Evolutionary conservation across 2,113 vertebrate genomes (phyloP).

Genomic region (Strigops habroptila): DNA sequence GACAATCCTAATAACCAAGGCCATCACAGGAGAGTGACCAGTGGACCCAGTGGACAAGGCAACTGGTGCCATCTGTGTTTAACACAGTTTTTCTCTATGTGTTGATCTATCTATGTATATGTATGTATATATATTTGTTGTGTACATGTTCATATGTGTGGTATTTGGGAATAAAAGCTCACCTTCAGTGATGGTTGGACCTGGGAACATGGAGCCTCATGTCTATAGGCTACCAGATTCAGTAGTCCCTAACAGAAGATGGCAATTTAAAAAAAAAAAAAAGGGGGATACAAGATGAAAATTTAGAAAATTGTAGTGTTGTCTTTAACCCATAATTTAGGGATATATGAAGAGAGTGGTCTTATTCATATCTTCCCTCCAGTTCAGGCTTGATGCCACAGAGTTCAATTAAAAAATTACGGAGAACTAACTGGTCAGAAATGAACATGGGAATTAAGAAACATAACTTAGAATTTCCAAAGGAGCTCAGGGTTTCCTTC

Average conservation of each 20-base stretch:
- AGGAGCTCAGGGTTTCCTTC: neutral
- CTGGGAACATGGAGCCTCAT: neutral
- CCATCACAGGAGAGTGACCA: neutral
- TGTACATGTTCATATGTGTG: fast-evolving
- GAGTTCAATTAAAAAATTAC: neutral
- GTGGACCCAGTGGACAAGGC: neutral
- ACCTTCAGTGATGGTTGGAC: neutral
- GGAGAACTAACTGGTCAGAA: neutral
- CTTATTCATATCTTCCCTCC: neutral
- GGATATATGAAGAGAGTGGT: neutral
- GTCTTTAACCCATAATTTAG: neutral
- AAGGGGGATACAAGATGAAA: neutral
- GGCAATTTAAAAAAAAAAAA: neutral
- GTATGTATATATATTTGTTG: too few relatives aligned
- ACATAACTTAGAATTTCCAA: neutral
- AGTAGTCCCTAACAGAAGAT: neutral
- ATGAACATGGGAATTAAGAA: neutral
- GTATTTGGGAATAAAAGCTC: neutral
- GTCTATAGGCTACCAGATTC: neutral
- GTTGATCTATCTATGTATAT: neutral
- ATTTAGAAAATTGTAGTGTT: neutral
- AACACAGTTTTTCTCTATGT: too few relatives aligned
- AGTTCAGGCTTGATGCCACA: neutral
- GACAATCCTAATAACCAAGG: neutral
- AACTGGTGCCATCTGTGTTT: neutral